Evolutionary conservation across 2,888 invertebrate species (phyloP), one percentile per base, ranked within the genome.

Genomic region (Cryptus armator): DNA sequence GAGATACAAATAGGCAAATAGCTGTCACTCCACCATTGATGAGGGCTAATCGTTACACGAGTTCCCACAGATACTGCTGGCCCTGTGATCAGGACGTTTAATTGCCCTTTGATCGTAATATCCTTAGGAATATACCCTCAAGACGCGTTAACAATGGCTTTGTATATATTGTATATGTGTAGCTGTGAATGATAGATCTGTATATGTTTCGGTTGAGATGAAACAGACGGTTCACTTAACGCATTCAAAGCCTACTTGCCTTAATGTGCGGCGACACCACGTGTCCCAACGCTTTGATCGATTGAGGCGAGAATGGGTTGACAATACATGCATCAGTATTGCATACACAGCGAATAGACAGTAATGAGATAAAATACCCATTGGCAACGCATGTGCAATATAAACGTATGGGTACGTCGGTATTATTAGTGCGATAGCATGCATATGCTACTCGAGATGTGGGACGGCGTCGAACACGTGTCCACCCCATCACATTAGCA

Each of bases 401-500:
- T 37, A 37, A 5, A 37, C 37, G 37, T 37, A 5, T 75, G 16
- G 6, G 53, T 16, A 9, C 77, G 82, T 24, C 24, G 24, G 24
- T 1, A 24, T 71, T 81, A 84, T 84, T 76, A 67, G 67, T 70
- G 75, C 51, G 78, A 87, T 87, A 81, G 86, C 81, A 56, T 72
- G 81, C 83, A 86, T 88, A 89, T 88, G 88, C 89, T 88, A 89
- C 88, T 87, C 81, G 87, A 48, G 48, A 89, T 86, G 90, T 90
- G 88, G 89, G 89, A 90, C 89, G 88, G 72, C 46, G 29, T 84
- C 80, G 89, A 48, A 48, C 89, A 91, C 90, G 90, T 91, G 91
- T 90, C 90, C 88, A 82, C 86, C 85, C 88, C 89, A 89, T 91
- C 91, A 91, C 91, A 91, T 24, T 24, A 24, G 24, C 24, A 24